A percentile compares a stretch with the other conserved stretches of the same genome.
phyloP scores from a whole-genome alignment of 2,888 invertebrate species.

The Drosophila sordidapex region DNA sequence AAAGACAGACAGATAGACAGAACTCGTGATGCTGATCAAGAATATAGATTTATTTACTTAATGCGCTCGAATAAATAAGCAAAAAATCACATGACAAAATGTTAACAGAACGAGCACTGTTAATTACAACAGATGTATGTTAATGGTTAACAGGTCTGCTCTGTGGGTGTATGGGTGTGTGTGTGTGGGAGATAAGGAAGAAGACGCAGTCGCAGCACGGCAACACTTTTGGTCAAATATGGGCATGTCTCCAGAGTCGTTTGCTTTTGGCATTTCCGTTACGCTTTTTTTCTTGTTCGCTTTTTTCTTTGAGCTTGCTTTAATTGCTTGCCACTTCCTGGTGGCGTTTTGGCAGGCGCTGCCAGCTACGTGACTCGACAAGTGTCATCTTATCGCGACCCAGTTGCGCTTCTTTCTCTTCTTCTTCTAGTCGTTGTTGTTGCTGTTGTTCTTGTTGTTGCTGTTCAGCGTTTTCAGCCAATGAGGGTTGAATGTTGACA shows the following conservation, averaged over 20 bases:
- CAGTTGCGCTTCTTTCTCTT: slow-evolving; percentile 1
- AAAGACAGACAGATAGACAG: background rate
- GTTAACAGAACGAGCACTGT: background rate
- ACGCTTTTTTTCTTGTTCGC: slow-evolving; percentile 20
- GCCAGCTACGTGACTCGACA: slow-evolving; percentile 63
- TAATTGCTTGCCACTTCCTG: slow-evolving; percentile 51
- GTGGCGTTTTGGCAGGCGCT: slow-evolving; percentile 5
- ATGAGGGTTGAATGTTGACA: slow-evolving; percentile 3
- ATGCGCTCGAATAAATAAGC: background rate
- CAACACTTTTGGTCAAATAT: slow-evolving; percentile 41
- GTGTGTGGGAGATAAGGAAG: slow-evolving; percentile 31
- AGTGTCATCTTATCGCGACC: slow-evolving; percentile 58
- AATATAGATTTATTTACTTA: background rate
- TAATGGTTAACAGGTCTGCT: slow-evolving; percentile 34
- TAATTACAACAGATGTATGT: slow-evolving; percentile 1
- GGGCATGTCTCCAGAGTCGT: slow-evolving; percentile 50
- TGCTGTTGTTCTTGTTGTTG: slow-evolving; percentile 22
- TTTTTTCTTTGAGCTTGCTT: slow-evolving; percentile 17
- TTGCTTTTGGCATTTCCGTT: slow-evolving; percentile 55
- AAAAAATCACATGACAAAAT: background rate
- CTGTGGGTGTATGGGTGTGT: background rate
- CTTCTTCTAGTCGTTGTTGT: background rate
- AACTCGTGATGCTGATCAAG: background rate
- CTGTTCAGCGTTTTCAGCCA: background rate
- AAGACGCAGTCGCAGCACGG: background rate